Percentiles rank a stretch among this genome's conserved stretches.
These are phyloP conservation scores for Cybosia mesomella DNA, from an alignment of 2,888 invertebrate genomes.

Conservation along the genomic window DNA sequence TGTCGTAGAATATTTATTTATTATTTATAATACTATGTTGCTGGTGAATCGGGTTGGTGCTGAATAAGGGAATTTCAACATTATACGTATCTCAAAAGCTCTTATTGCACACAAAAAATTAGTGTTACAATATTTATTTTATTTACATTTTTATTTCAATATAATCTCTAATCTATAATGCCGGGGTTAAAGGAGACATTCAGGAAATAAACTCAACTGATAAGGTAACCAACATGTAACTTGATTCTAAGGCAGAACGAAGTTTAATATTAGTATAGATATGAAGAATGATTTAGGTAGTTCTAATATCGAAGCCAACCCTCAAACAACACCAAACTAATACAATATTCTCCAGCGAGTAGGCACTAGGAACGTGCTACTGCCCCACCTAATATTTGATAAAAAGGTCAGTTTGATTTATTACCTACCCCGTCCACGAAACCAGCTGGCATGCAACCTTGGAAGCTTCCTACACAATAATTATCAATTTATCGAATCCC, in stretches of 20 bases:
- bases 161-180: too few relatives aligned
- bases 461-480: slow-evolving; percentile 21
- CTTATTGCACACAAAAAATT: too few relatives aligned
- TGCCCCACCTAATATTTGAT: slow-evolving; percentile 29
- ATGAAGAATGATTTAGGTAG: too few relatives aligned
- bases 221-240: too few relatives aligned
- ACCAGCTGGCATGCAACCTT: slow-evolving; percentile 24
- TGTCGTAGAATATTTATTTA: too few relatives aligned
- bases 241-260: too few relatives aligned
- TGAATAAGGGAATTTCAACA: background rate
- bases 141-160: too few relatives aligned
- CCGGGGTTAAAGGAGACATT: too few relatives aligned
- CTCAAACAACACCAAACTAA: background rate
- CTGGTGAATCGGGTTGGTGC: background rate
- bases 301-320: background rate
- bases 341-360: background rate
- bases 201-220: too few relatives aligned
- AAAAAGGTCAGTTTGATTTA: slow-evolving; percentile 43
- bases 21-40: too few relatives aligned
- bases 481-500: slow-evolving; percentile 28
- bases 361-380: background rate
- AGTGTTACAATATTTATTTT: too few relatives aligned
- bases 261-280: too few relatives aligned
- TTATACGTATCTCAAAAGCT: background rate
- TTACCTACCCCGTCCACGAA: slow-evolving; percentile 22